phyloP scores from a whole-genome alignment of 2,113 vertebrate species.

The Anolis sagrei region DNA sequence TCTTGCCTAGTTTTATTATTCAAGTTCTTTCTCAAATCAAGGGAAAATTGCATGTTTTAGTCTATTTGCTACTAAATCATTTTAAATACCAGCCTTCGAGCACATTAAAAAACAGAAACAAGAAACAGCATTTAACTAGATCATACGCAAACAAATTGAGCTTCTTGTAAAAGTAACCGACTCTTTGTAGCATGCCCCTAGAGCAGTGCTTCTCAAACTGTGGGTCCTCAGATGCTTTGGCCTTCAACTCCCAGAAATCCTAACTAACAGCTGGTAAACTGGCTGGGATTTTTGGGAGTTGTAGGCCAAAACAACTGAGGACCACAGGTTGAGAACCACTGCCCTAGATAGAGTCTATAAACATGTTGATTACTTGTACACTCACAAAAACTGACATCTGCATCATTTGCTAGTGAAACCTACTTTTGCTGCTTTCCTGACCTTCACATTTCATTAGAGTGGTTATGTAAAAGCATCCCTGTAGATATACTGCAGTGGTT shows the following conservation, averaged over 20 bases:
- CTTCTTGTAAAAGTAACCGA: not conserved
- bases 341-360: too few relatives aligned
- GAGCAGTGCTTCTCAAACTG: too few relatives aligned
- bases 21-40: not conserved
- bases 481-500: not conserved
- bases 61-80: not conserved
- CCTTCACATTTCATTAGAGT: not conserved
- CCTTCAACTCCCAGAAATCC: too few relatives aligned
- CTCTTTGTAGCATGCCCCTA: not conserved
- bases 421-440: not conserved
- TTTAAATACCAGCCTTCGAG: not conserved
- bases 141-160: not conserved
- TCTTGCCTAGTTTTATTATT: not conserved
- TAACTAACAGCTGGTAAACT: too few relatives aligned
- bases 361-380: not conserved
- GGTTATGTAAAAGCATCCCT: not conserved
- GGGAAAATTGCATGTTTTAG: not conserved
- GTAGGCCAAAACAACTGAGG: too few relatives aligned
- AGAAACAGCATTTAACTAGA: not conserved
- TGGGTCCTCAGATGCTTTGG: too few relatives aligned
- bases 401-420: too few relatives aligned
- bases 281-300: too few relatives aligned
- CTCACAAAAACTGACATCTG: not conserved
- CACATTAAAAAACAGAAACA: not conserved
- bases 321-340: too few relatives aligned